Conservation (phyloP, 2,888 invertebrate species). For the Alviniconcha strummeri region DNA sequence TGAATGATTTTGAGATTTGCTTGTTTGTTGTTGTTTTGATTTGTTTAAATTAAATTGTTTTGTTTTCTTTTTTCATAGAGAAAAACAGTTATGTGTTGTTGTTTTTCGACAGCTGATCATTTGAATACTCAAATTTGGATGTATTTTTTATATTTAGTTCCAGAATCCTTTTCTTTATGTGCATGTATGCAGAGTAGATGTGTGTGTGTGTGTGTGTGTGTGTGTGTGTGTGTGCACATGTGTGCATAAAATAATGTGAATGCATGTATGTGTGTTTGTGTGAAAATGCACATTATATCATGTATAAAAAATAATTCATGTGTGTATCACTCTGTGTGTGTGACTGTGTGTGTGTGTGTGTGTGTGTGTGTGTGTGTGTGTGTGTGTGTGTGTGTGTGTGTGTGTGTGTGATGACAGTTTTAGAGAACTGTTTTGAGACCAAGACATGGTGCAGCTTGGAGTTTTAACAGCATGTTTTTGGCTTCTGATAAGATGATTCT, state of each 20-base stretch:
- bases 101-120: no score
- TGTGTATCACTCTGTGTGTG: not conserved
- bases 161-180: not conserved
- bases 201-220: conserved; percentile 22
- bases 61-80: no score
- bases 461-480: not conserved
- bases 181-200: not conserved
- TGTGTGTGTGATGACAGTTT: not conserved
- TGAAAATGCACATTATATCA: not conserved
- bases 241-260: not conserved
- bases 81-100: no score
- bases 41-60: no score
- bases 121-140: no score
- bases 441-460: no score
- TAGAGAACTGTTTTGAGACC: no score
- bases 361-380: conserved; percentile 7
- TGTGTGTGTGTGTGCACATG: conserved; percentile 3
- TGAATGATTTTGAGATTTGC: no score
- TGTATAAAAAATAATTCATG: not conserved
- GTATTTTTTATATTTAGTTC: no score
- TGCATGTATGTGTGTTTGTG: conserved; percentile 13
- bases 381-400: not conserved
- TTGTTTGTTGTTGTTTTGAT: no score
- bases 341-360: not conserved
- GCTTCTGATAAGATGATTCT: no score